Percentiles rank a stretch among this genome's conserved stretches.
Conservation (phyloP, 2,888 invertebrate species). For the Ariolimax columbianus region DNA sequence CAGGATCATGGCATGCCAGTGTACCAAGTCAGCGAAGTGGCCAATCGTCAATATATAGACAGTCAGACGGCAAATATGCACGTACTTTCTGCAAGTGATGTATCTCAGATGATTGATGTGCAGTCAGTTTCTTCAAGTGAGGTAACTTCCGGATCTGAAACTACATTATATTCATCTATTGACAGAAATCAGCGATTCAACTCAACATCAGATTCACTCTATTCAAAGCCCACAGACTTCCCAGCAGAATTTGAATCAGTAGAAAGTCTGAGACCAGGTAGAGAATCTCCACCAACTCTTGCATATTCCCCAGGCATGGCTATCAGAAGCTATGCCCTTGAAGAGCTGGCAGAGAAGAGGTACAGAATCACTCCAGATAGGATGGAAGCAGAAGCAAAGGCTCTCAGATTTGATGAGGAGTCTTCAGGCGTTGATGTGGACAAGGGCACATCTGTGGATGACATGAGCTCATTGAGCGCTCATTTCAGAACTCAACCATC, state of each 20-base stretch:
- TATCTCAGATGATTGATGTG: not conserved
- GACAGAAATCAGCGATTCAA: not conserved
- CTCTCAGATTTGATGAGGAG: slow-evolving; percentile 27
- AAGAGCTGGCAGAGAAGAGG: slow-evolving; percentile 52
- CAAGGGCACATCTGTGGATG: slow-evolving; percentile 45
- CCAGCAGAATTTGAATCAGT: not conserved
- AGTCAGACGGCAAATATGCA: not conserved
- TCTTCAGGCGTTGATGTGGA: slow-evolving; percentile 39
- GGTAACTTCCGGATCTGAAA: not conserved
- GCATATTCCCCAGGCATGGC: slow-evolving; percentile 55
- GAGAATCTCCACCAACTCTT: slow-evolving; percentile 25
- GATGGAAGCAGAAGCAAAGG: slow-evolving; percentile 22
- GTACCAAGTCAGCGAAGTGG: not conserved
- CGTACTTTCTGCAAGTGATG: not conserved
- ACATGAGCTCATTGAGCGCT: not conserved
- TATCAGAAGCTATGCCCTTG: slow-evolving; percentile 54
- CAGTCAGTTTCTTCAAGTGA: not conserved
- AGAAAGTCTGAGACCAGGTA: slow-evolving; percentile 6
- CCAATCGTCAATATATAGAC: not conserved
- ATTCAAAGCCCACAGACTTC: not conserved
- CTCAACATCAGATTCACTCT: not conserved
- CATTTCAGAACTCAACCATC: not conserved
- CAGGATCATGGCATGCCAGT: not conserved
- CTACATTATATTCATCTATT: not conserved
- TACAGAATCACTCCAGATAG: slow-evolving; percentile 32